These are phyloP conservation scores for Himalopsyche kuldschensis DNA, from an alignment of 2,888 invertebrate genomes.

Conservation along the genomic window DNA sequence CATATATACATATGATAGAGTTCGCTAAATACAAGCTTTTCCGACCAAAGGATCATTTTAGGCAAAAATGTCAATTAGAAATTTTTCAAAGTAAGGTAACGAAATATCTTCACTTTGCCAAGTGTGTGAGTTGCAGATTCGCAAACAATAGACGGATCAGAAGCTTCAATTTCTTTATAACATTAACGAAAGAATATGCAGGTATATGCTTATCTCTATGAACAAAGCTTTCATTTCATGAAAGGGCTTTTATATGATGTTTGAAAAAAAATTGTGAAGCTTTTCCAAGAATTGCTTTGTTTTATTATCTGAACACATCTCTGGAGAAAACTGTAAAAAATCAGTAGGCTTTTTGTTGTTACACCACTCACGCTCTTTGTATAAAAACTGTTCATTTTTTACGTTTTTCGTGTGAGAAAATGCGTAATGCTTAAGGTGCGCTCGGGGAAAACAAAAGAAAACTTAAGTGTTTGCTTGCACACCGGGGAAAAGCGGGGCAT, in stretches of 20 bases:
- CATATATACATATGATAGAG: no score
- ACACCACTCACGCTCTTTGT: not conserved
- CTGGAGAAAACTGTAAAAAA: not conserved
- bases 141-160: no score
- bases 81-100: no score
- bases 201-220: not conserved
- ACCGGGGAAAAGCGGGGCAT: not conserved
- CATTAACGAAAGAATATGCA: not conserved
- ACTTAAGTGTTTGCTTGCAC: slow-evolving; percentile 14
- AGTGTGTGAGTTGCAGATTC: no score
- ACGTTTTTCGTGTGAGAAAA: slow-evolving; percentile 10
- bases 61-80: no score
- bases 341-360: not conserved
- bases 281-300: not conserved
- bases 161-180: not conserved
- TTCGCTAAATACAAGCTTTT: no score
- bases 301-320: not conserved
- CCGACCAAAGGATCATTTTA: no score
- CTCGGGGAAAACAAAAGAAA: slow-evolving; percentile 21
- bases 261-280: not conserved
- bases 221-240: not conserved
- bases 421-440: slow-evolving; percentile 25
- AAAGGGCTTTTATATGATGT: not conserved
- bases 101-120: no score
- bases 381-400: slow-evolving; percentile 1